Conservation (phyloP, 1,140 invertebrate genomes). For the Ooceraea biroi region DNA sequence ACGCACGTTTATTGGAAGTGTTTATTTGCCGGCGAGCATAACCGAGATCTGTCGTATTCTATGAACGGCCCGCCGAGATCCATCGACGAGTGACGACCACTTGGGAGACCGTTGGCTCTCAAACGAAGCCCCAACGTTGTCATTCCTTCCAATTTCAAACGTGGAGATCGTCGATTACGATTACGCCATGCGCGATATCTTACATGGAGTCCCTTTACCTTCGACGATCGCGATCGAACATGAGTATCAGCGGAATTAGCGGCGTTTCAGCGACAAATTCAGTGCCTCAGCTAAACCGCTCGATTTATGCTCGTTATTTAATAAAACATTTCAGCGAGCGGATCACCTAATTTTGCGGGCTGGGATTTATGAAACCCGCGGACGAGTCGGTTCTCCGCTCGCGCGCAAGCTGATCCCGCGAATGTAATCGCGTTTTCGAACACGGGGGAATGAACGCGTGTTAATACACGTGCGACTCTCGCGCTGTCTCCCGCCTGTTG, state of each 20-base stretch:
- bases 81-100: slow-evolving; percentile 24
- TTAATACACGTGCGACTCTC: not conserved
- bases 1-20: slow-evolving; percentile 72
- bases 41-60: slow-evolving; percentile 57
- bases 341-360: not conserved
- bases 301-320: too few species aligned
- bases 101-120: slow-evolving; percentile 61
- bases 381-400: not conserved
- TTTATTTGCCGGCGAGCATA: slow-evolving; percentile 69
- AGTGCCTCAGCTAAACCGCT: too few species aligned
- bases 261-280: too few species aligned
- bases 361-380: too few species aligned
- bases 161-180: slow-evolving; percentile 20
- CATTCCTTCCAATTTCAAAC: not conserved
- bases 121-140: not conserved
- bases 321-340: too few species aligned
- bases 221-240: not conserved
- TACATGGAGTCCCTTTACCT: not conserved
- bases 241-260: too few species aligned
- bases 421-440: slow-evolving; percentile 29
- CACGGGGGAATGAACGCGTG: not conserved
- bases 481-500: slow-evolving; percentile 28
- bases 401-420: not conserved
- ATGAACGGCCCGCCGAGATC: slow-evolving; percentile 58
- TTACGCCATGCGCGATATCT: slow-evolving; percentile 4